Evolutionary conservation across 53 echinoderm and acorn worm genomes (phyloP), one percentile per base, ranked within the genome.

Genomic region (Apostichopus leukothele): DNA sequence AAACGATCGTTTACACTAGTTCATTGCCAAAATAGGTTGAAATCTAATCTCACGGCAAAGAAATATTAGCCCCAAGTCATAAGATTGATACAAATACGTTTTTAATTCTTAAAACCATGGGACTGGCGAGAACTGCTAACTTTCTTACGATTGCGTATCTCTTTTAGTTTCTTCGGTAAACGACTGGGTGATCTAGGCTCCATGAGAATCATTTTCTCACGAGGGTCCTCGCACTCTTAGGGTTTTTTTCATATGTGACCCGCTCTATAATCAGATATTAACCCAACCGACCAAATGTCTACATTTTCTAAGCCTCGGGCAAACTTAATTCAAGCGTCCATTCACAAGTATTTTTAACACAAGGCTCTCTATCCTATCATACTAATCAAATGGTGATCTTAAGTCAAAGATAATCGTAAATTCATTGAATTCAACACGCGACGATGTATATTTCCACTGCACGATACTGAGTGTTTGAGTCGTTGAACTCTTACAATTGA

Each of bases 401-500:
- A 71, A 71, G 71, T 71, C 20, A 71, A 71, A 71, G 71, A 71
- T 71, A 71, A 71, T 71, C 71, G 18, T 71, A 71, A 18, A 16
- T 71, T 71, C 71, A 71, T 18, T 71, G 71, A 19, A 71, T 71
- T 16, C 71, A 71, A 71, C 71, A 71, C 71, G 71, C 71, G 71
- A 71, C 71, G 71, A n/a, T 71, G 71, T 71, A 81, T 55, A 81
- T 19, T 81, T 81, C 19, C 81, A 11, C 81, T 54, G 81, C 81
- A 81, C 57, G 81, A 81, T 18, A 59, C 51, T 21, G 81, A n/a
- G 60, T 59, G 81, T 81, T 18, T 52, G 55, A 22, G 81, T 54
- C 81, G 23, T 59, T 81, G 81, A 81, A 81, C 81, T 81, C 53
- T 79, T 79, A 13, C 54, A 81, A 81, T 81, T 81, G 81, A 81